phyloP scores from a whole-genome alignment of 1,140 invertebrate genomes.

The Caerostris darwini region DNA sequence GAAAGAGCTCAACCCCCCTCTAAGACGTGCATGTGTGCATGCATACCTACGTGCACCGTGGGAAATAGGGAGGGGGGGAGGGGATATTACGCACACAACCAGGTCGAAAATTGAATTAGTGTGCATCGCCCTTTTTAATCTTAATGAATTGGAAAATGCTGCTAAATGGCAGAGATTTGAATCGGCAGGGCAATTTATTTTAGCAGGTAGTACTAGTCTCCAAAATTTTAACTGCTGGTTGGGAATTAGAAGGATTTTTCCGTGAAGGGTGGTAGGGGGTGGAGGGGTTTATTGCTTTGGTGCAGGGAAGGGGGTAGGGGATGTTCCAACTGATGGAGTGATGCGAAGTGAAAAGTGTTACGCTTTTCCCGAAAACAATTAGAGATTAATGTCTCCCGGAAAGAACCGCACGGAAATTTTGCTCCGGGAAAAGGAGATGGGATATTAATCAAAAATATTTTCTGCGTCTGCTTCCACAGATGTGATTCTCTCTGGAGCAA shows the following conservation, averaged over 20 bases:
- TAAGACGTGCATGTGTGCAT: constrained; percentile 14
- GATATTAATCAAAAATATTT: constrained; percentile 61
- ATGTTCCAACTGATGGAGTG: constrained; percentile 32
- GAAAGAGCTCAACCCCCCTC: not conserved
- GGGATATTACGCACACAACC: not conserved
- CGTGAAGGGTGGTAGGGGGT: not conserved
- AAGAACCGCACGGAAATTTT: constrained; percentile 47
- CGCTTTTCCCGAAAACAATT: constrained; percentile 57
- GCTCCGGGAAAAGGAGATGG: not conserved
- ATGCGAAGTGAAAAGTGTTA: constrained; percentile 63
- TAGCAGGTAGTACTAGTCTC: constrained; percentile 13
- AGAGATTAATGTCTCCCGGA: constrained; percentile 70
- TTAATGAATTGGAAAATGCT: constrained; percentile 73
- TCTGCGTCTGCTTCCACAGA: constrained; percentile 15
- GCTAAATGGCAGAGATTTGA: constrained; percentile 62
- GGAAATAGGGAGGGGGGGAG: constrained; percentile 19
- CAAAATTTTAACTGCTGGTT: constrained; percentile 53
- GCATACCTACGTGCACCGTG: not conserved
- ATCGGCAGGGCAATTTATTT: constrained; percentile 61
- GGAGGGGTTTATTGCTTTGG: not conserved
- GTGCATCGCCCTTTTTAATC: constrained; percentile 67
- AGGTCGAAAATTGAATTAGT: constrained; percentile 73
- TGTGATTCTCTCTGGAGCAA: constrained; percentile 64
- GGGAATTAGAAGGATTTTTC: not conserved
- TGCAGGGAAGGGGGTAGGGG: not conserved